Evolutionary conservation across 2,113 vertebrate genomes (phyloP), one percentile per base, ranked within the genome.

Genomic region (Antennarius striatus): DNA sequence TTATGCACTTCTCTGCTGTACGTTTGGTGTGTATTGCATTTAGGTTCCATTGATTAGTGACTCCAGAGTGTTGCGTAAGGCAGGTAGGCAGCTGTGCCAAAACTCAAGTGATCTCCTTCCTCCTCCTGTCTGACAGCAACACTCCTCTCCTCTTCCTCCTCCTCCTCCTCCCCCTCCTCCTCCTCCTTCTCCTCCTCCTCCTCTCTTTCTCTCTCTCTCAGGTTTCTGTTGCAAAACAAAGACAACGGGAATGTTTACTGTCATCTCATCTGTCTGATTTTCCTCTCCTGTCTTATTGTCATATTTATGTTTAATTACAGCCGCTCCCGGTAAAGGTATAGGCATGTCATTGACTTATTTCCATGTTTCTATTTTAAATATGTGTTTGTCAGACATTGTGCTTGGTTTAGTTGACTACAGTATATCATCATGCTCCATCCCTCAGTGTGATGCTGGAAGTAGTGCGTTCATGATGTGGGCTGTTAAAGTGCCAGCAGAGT

Each of bases 171-270:
- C 73, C 75, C 75, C 73, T 76, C 73, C 74, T 36, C 75, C 77
- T 61, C 32, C 67, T 77, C 72, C 63, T 62, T 67, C 32, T 36
- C 32, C 32, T 36, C 32, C 32, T 36, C 32, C 32, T 51, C 62
- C 63, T 66, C 68, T 65, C 76, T 75, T 68, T 36, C 32, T 7
- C 55, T 64, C 63, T 66, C 66, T 65, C 76, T 75, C 71, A 45
- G 52, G 81, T 72, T 68, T 82, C 79, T 68, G 77, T 88, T 89
- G 84, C 88, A 91, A 92, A 92, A 92, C 92, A 92, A 91, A 92
- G 90, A 87, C 88, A 85, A 73, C 68, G 81, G 69, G 84, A 89
- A 89, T 81, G 88, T 86, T 91, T 87, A 73, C 74, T 86, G 81
- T 89, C 88, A 80, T 81, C 63, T 86, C 77, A 82, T 75, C 82